Base-by-base conservation (phyloP, 2,797 vertebrate genomes). In the Lemur catta region DNA sequence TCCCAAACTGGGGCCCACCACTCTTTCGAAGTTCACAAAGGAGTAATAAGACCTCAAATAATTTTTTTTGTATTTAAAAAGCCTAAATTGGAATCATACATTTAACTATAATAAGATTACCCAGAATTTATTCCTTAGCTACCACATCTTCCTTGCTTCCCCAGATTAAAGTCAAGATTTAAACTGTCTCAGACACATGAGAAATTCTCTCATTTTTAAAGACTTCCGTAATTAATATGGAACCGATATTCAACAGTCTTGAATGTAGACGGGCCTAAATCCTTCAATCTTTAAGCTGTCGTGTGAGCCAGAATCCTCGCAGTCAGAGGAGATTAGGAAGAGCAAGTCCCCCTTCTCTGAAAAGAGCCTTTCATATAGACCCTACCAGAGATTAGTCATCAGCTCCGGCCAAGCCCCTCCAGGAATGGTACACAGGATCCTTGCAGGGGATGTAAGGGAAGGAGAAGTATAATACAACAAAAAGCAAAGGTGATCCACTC, bases 201-300 rank as follows among this genome's bases (percentile, higher is more conserved):
- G 74, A 82, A 95, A 96, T 87, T 81, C 95, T 87, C 67, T 92
- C 65, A 59, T 85, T 94, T 96, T 91, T 41, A 81, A 82, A 93
- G 85, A 79, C 75, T 96, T 97, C 93, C 24, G 7, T 87, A 96
- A 94, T 95, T 78, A 91, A 92, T 38, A 35, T 50, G 87, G 67
- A 91, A 93, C 55, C 59, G 92, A 93, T 80, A 95, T n/a, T 96
- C 63, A 89, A 92, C 94, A 81, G 84, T 71, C 67, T 80, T 89
- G 55, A 67, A 22, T 55, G 76, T 75, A 97, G 97, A 92, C 11
- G 35, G 90, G 92, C n/a, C 75, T 87, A 96, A 97, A 86, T 59
- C 76, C 82, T 92, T 59, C 48, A 4, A 65, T 71, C 71, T 41
- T 13, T 71, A 95, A 75, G 59, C 65, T 78, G 35, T 74, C 81